Conservation (phyloP, 1,140 invertebrate genomes). For the Aphelinus atriplicis region DNA sequence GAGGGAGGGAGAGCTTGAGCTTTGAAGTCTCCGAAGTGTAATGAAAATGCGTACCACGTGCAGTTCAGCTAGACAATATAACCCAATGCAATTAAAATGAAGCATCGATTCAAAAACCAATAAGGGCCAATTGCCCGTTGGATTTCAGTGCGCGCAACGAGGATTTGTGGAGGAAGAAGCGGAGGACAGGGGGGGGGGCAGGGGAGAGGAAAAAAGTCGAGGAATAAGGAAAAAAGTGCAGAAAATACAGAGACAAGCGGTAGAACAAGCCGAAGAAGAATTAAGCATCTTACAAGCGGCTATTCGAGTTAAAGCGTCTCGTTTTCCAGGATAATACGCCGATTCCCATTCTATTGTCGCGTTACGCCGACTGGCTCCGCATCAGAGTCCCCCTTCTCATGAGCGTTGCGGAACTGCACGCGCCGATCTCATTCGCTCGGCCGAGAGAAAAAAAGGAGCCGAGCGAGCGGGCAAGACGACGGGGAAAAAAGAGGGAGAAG, state of each 20-base stretch:
- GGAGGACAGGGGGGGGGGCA: slow-evolving; percentile 1
- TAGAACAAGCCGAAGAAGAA: slow-evolving; percentile 38
- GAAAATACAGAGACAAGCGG: slow-evolving; percentile 15
- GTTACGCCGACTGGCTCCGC: neutral
- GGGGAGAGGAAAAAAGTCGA: slow-evolving; percentile 1
- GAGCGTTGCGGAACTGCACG: too few relatives aligned
- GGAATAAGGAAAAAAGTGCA: slow-evolving; percentile 11
- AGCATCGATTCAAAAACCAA: slow-evolving; percentile 11
- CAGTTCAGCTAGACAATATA: too few relatives aligned
- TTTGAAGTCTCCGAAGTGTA: too few relatives aligned
- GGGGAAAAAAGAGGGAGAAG: slow-evolving; percentile 40
- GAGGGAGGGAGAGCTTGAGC: too few relatives aligned
- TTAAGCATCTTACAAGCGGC: slow-evolving; percentile 36
- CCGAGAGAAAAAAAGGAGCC: neutral
- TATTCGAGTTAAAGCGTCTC: slow-evolving; percentile 26
- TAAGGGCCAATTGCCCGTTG: slow-evolving; percentile 7
- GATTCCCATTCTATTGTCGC: slow-evolving; percentile 35
- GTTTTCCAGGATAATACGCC: slow-evolving; percentile 36
- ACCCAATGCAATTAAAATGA: slow-evolving; percentile 12
- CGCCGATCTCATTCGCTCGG: slow-evolving; percentile 1
- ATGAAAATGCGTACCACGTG: too few relatives aligned
- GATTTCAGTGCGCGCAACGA: too few relatives aligned
- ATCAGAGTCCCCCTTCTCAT: neutral
- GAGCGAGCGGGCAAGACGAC: neutral
- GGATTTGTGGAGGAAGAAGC: neutral